Evolutionary conservation across 1,140 invertebrate species (phyloP), one percentile per base, ranked within the genome.

Genomic region (Neodiprion fabricii): DNA sequence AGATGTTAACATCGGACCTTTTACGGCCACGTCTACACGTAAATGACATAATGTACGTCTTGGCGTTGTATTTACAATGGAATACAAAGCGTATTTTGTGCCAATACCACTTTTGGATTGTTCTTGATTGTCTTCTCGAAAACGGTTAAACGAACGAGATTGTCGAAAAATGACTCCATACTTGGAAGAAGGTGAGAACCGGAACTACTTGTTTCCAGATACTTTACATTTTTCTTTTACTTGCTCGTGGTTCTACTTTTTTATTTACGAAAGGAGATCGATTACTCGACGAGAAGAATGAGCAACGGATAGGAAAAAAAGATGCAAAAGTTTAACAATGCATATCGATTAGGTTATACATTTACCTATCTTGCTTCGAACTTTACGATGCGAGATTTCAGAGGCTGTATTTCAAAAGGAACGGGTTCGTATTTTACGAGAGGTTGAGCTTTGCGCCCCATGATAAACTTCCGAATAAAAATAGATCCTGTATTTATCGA

Each of bases 401-500:
- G 0, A 12, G 53, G 53, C 53, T 61, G 53, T 61, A 61, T 61
- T 61, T 61, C 53, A 61, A 61, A 17, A 40, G 28, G 28, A 61
- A 17, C 53, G 53, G n/a, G n/a, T 61, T 61, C 9, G 53, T 9
- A 17, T 61, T 61, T 61, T 61, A 61, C 53, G 53, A 61, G 53
- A 17, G 53, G 53, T 61, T 5, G 28, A 9, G 53, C 53, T 17
- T 61, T 17, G 28, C 53, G n/a, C 53, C 53, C 53, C 53, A 17
- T 61, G 11, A 61, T 61, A 61, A 61, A 61, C 53, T 17, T 14
- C 53, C n/a, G 53, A 61, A 61, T 61, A 61, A 61, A 61, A 61
- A 61, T 61, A 61, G 53, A 61, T 61, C n/a, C 53, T 61, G 53
- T 61, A 61, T 61, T 61, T 61, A 61, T 61, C 53, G 53, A 61